Conservation (phyloP, 2,888 invertebrate genomes). For the Polyommatus iphigenia region DNA sequence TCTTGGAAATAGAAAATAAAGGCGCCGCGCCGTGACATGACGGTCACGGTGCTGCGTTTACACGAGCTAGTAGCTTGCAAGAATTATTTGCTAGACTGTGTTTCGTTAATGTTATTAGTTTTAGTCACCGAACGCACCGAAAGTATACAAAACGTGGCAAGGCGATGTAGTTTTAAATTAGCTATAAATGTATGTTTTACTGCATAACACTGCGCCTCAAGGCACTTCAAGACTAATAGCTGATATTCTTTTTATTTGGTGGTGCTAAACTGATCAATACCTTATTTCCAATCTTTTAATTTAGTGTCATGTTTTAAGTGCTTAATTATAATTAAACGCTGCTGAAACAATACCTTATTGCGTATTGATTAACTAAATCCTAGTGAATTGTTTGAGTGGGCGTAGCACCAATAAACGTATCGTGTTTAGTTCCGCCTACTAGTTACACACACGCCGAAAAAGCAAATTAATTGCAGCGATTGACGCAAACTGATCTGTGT, state of each 20-base stretch:
- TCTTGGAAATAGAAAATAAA: slow-evolving; percentile 77
- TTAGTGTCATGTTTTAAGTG: background rate
- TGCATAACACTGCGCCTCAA: no score
- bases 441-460: slow-evolving; percentile 36
- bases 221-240: background rate
- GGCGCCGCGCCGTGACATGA: slow-evolving; percentile 65
- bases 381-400: slow-evolving; percentile 39
- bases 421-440: slow-evolving; percentile 44
- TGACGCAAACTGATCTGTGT: slow-evolving; percentile 34
- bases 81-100: background rate
- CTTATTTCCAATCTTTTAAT: background rate
- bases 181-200: no score
- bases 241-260: background rate
- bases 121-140: no score
- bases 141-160: no score
- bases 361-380: background rate
- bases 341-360: background rate
- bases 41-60: slow-evolving; percentile 39
- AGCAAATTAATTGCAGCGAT: slow-evolving; percentile 41
- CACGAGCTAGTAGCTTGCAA: slow-evolving; percentile 43
- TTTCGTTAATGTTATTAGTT: background rate
- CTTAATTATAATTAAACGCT: background rate
- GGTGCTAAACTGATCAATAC: background rate
- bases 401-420: slow-evolving; percentile 44
- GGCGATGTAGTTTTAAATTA: no score